Evolutionary conservation across 2,797 vertebrate species (phyloP).

Genomic region (Melanotaenia trifasciata): DNA sequence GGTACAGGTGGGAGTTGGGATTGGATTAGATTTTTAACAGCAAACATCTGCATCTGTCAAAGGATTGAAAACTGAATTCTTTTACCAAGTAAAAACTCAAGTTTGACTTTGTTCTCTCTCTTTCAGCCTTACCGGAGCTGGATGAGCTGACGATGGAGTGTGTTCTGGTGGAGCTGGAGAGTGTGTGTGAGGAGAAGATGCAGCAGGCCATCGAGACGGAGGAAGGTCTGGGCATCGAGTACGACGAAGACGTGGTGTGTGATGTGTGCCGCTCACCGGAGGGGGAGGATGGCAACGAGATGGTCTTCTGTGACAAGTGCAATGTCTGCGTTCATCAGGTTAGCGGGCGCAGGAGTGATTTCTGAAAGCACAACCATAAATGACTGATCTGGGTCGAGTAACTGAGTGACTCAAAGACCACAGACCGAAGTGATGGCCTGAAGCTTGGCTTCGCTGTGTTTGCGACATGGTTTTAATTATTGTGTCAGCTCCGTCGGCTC

Average conservation of each 20-base stretch:
- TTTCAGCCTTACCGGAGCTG: conserved; percentile 88
- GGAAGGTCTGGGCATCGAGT: conserved; percentile 96
- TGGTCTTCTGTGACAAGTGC: conserved; percentile 99
- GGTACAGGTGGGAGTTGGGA: no score
- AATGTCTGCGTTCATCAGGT: conserved; percentile 98
- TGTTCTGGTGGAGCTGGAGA: conserved; percentile 92
- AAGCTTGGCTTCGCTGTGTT: conserved; percentile 37
- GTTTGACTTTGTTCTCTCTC: not conserved
- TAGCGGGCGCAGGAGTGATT: not conserved
- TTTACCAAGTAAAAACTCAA: not conserved
- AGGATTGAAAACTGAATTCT: not conserved
- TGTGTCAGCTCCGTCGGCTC: conserved; percentile 31
- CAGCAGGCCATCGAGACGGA: conserved; percentile 91
- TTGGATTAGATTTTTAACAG: no score
- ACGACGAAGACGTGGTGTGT: conserved; percentile 96
- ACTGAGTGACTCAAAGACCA: conserved; percentile 1
- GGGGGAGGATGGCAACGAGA: conserved; percentile 96
- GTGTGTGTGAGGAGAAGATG: conserved; percentile 92
- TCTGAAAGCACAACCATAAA: not conserved
- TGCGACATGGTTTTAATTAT: conserved; percentile 60
- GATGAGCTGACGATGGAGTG: conserved; percentile 94
- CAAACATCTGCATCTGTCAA: not conserved
- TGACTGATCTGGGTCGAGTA: conserved; percentile 1
- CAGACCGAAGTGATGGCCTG: conserved; percentile 4
- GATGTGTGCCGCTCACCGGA: conserved; percentile 96